These are phyloP conservation scores for Anthrax anthrax DNA, from an alignment of 2,888 invertebrate species.

Conservation along the genomic window DNA sequence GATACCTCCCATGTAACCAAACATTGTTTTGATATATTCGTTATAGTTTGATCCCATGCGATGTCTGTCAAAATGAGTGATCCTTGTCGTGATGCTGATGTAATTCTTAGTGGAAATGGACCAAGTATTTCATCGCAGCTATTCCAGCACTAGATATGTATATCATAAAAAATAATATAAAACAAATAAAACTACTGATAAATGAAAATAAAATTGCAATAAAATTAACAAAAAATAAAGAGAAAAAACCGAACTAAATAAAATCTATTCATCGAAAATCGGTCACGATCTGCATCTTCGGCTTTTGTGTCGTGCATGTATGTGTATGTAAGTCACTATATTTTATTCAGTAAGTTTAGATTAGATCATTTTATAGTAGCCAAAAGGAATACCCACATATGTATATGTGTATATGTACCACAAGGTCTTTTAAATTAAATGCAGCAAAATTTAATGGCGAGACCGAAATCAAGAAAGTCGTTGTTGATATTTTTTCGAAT, in stretches of 20 bases:
- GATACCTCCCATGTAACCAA: slow-evolving; percentile 74
- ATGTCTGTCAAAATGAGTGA: slow-evolving; percentile 23
- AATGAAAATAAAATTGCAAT: not conserved
- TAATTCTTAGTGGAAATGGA: slow-evolving; percentile 22
- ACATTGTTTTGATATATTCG: slow-evolving; percentile 39
- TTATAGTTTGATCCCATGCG: slow-evolving; percentile 25
- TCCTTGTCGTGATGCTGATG: slow-evolving; percentile 23
- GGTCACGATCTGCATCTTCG: not conserved
- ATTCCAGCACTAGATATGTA: slow-evolving; percentile 24
- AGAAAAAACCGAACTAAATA: not conserved
- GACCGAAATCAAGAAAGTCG: no score
- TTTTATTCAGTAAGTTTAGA: no score
- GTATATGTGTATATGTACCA: no score
- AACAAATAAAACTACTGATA: not conserved
- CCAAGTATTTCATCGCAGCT: slow-evolving; percentile 25
- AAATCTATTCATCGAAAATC: not conserved
- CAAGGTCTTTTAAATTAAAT: no score
- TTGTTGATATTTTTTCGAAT: no score
- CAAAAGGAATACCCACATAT: no score
- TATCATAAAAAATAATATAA: slow-evolving; percentile 2
- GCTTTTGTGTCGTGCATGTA: not conserved
- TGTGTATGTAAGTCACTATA: no score
- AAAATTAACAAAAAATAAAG: not conserved
- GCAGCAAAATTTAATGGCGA: no score
- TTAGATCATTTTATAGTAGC: no score